These are phyloP conservation scores for Campoletis raptor DNA, from an alignment of 2,888 invertebrate genomes.

Conservation along the genomic window DNA sequence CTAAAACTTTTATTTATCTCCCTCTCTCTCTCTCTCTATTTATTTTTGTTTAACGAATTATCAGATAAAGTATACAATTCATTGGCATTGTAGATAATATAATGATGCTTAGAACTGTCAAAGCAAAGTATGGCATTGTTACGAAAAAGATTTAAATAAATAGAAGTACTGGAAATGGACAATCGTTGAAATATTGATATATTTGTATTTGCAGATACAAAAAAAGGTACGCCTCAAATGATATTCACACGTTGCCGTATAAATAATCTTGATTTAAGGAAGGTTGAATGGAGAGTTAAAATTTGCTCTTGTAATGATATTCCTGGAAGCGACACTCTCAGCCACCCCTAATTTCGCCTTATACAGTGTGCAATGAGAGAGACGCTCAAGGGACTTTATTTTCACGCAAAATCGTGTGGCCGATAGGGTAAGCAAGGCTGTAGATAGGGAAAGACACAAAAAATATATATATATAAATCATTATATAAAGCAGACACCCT, in stretches of 20 bases:
- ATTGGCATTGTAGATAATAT: no score
- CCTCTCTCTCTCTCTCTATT: no score
- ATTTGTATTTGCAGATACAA: neutral
- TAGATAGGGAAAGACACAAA: slow-evolving; percentile 1
- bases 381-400: slow-evolving; percentile 34
- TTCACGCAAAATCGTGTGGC: slow-evolving; percentile 27
- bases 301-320: slow-evolving; percentile 40
- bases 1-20: no score
- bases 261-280: slow-evolving; percentile 3
- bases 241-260: neutral
- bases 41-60: no score
- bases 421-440: slow-evolving; percentile 35
- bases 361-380: slow-evolving; percentile 1
- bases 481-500: slow-evolving; percentile 57
- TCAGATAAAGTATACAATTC: no score
- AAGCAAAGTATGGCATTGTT: neutral
- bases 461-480: slow-evolving; percentile 17
- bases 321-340: slow-evolving; percentile 38
- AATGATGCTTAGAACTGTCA: no score
- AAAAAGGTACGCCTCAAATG: neutral
- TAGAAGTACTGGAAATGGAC: neutral
- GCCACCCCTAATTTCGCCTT: slow-evolving; percentile 54
- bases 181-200: neutral
- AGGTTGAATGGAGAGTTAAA: neutral
- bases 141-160: neutral